Conservation (phyloP, 2,888 invertebrate species). For the Erynnis tages region DNA sequence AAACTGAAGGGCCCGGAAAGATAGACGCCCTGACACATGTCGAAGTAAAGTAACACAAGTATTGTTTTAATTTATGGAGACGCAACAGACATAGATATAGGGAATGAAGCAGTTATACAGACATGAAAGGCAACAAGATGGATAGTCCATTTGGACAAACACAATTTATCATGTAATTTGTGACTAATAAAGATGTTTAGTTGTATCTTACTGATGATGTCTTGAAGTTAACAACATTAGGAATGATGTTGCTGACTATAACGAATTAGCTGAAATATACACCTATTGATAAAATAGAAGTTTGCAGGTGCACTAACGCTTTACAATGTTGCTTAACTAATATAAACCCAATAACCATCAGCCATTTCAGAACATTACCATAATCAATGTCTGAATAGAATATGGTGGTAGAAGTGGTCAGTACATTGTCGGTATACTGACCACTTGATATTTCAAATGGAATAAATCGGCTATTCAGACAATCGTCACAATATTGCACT, state of each 20-base stretch:
- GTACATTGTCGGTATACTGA: neutral
- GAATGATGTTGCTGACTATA: constrained; percentile 1
- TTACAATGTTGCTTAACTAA: constrained; percentile 2
- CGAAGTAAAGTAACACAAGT: neutral
- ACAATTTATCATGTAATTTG: no score
- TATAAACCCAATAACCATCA: neutral
- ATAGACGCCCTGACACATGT: constrained; percentile 28
- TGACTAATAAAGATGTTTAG: no score
- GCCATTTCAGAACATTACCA: constrained; percentile 8
- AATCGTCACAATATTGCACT: neutral
- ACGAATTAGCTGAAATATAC: constrained; percentile 3
- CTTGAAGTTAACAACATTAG: no score
- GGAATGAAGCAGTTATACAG: no score
- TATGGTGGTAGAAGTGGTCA: no score
- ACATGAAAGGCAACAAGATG: no score
- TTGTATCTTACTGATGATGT: no score
- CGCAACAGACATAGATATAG: no score
- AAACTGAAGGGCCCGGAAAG: constrained; percentile 33
- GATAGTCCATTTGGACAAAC: no score
- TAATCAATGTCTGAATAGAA: neutral
- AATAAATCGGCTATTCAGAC: neutral
- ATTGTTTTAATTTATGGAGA: no score
- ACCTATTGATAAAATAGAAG: neutral
- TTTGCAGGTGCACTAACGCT: neutral
- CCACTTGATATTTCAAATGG: neutral